phyloP scores from a whole-genome alignment of 2,113 vertebrate species.

The Isurus oxyrinchus region DNA sequence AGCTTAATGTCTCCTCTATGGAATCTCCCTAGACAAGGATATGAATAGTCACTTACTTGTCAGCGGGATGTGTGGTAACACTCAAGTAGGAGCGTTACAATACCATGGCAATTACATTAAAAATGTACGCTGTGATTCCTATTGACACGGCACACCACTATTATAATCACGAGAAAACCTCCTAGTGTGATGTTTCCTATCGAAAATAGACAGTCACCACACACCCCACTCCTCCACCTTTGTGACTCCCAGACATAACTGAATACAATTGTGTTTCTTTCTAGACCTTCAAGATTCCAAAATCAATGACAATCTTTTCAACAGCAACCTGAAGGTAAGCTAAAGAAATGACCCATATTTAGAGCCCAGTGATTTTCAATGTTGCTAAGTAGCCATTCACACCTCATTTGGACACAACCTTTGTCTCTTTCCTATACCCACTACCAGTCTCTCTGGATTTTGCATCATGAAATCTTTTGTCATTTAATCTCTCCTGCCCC shows the following conservation, averaged over 20 bases:
- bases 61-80: background rate
- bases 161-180: background rate
- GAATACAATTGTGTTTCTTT: background rate
- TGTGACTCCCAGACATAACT: background rate
- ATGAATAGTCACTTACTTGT: background rate
- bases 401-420: background rate
- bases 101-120: background rate
- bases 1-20: background rate
- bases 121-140: background rate
- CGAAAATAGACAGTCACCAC: background rate
- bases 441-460: background rate
- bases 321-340: conserved; percentile 20
- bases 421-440: background rate
- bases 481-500: background rate
- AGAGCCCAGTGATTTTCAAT: background rate
- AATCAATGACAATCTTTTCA: background rate
- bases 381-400: background rate
- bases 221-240: background rate
- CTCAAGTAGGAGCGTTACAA: background rate
- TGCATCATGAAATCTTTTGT: background rate
- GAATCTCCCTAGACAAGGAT: background rate
- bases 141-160: background rate
- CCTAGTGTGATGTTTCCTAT: background rate
- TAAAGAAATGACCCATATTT: background rate
- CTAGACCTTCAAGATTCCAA: background rate